These are phyloP conservation scores for Erebia epiphron DNA, from an alignment of 2,888 invertebrate species.

Conservation along the genomic window DNA sequence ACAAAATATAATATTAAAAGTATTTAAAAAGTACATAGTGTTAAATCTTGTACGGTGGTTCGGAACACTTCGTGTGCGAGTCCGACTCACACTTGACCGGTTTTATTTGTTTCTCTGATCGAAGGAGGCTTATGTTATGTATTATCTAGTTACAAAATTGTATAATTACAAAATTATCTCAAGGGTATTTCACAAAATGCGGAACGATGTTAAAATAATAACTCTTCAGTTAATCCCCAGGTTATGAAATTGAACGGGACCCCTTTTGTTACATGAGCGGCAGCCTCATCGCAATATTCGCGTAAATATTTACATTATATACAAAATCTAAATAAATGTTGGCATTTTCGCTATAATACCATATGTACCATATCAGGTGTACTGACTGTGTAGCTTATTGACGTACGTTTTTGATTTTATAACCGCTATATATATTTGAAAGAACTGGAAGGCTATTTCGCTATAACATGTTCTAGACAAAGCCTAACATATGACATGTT, in stretches of 20 bases:
- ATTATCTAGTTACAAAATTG: neutral
- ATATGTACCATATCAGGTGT: neutral
- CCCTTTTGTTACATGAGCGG: slow-evolving; percentile 5
- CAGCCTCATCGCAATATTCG: neutral
- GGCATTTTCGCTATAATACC: neutral
- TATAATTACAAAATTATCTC: neutral
- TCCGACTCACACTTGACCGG: no score
- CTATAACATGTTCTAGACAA: no score
- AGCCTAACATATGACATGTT: no score
- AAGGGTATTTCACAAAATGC: neutral
- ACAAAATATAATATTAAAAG: no score
- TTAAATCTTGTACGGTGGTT: no score
- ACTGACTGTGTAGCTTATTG: neutral
- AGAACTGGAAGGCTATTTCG: no score
- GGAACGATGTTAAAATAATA: slow-evolving; percentile 7
- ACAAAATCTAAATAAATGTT: slow-evolving; percentile 1
- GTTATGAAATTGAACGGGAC: slow-evolving; percentile 1
- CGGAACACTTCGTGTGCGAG: no score
- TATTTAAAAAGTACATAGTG: no score
- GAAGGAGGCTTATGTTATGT: no score
- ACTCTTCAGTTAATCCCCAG: slow-evolving; percentile 11
- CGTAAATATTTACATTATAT: neutral
- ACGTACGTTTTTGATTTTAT: neutral
- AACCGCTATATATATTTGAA: neutral
- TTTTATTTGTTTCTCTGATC: no score